These are phyloP conservation scores for Pseudococcus viburni DNA, from an alignment of 2,888 invertebrate species.

Conservation along the genomic window DNA sequence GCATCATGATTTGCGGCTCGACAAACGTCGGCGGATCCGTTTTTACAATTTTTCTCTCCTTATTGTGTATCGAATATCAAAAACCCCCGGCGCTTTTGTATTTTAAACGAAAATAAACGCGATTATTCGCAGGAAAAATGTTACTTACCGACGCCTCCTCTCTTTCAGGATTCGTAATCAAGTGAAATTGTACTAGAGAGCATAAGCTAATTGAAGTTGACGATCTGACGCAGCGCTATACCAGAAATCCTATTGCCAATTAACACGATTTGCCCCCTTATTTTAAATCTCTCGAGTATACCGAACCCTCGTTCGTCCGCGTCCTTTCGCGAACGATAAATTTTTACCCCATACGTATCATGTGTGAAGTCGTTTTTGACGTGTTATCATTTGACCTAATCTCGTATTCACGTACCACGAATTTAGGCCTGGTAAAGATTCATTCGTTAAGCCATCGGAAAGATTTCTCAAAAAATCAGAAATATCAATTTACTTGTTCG, in stretches of 20 bases:
- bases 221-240: conserved; percentile 62
- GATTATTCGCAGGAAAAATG: conserved; percentile 18
- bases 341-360: conserved; percentile 59
- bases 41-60: background rate
- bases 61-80: conserved; percentile 7
- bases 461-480: background rate
- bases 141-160: conserved; percentile 48
- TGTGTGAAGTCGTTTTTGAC: conserved; percentile 54
- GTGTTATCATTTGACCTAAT: conserved; percentile 53
- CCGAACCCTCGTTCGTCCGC: background rate
- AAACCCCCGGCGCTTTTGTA: conserved; percentile 25
- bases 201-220: conserved; percentile 64
- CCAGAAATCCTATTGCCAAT: conserved; percentile 64
- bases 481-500: background rate
- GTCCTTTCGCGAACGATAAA: conserved; percentile 31
- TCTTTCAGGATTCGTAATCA: conserved; percentile 53
- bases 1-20: conserved; percentile 3
- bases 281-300: conserved; percentile 61
- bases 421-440: background rate
- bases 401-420: conserved; percentile 9
- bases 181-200: conserved; percentile 51
- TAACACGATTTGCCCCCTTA: conserved; percentile 65
- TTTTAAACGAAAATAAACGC: conserved; percentile 53
- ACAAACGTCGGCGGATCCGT: background rate
- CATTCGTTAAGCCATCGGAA: background rate